A percentile compares a stretch with the other conserved stretches of the same genome.
Conservation (phyloP, 2,797 vertebrate species). For the Manis crassicaudata region DNA sequence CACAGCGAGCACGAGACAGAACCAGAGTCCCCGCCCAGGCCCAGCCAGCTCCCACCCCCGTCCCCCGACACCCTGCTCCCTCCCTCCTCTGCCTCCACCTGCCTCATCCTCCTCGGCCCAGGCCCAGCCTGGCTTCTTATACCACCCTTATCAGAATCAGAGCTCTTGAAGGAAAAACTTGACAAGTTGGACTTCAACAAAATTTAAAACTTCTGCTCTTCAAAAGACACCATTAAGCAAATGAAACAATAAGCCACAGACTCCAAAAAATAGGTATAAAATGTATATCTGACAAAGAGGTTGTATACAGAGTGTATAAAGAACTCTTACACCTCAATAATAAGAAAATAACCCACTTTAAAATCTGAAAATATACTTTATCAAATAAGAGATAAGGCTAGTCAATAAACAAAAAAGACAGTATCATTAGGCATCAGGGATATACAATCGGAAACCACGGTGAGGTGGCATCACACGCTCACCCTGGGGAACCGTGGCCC, state of each 20-base stretch:
- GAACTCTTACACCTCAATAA: neutral
- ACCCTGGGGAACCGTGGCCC: neutral
- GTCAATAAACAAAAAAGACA: neutral
- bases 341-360: neutral
- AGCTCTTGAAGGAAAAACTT: neutral
- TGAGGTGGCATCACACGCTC: neutral
- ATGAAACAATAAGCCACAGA: neutral
- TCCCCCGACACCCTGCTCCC: neutral
- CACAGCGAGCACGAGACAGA: neutral
- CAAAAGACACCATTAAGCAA: neutral
- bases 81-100: neutral
- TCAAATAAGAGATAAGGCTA: neutral
- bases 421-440: neutral
- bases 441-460: neutral
- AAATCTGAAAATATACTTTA: conserved; percentile 17
- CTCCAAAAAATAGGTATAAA: conserved; percentile 10
- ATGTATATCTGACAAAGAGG: neutral
- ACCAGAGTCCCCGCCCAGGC: neutral
- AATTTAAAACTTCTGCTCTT: neutral
- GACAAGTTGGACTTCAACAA: neutral
- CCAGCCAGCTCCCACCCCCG: neutral
- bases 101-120: accelerated
- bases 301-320: neutral
- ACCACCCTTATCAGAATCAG: neutral
- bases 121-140: accelerated